A percentile compares a stretch with the other conserved stretches of the same genome.
Evolutionary conservation across 2,888 invertebrate genomes (phyloP).

Genomic region (Philereme vetulata): DNA sequence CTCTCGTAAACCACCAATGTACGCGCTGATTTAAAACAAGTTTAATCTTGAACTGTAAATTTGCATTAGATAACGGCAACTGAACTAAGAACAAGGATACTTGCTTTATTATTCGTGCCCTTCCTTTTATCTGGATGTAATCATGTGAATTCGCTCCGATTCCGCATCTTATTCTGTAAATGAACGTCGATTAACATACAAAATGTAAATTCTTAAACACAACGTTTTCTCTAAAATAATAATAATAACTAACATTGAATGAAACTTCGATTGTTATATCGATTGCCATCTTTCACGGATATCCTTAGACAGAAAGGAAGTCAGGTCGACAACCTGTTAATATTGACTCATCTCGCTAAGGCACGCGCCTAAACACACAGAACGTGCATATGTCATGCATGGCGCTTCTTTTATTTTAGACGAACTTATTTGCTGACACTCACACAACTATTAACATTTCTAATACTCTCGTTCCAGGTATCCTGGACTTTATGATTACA

Average conservation of each 20-base stretch:
- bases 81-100: slow-evolving; percentile 64
- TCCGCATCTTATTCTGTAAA: slow-evolving; percentile 40
- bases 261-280: slow-evolving; percentile 29
- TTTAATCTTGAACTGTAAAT: slow-evolving; percentile 72
- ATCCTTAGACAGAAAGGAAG: slow-evolving; percentile 57
- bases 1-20: slow-evolving; percentile 54
- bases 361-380: slow-evolving; percentile 65
- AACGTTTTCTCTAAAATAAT: slow-evolving; percentile 3
- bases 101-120: slow-evolving; percentile 66
- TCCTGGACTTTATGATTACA: background rate
- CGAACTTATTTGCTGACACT: slow-evolving; percentile 39
- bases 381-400: slow-evolving; percentile 46
- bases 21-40: slow-evolving; percentile 51
- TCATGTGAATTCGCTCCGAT: slow-evolving; percentile 54
- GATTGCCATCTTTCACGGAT: slow-evolving; percentile 43
- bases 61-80: slow-evolving; percentile 70
- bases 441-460: slow-evolving; percentile 23
- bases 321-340: slow-evolving; percentile 71
- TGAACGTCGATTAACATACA: slow-evolving; percentile 15
- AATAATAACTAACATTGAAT: background rate
- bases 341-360: slow-evolving; percentile 72
- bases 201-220: background rate
- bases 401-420: slow-evolving; percentile 47
- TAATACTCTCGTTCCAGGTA: slow-evolving; percentile 10
- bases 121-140: slow-evolving; percentile 59